Evolutionary conservation across 2,797 vertebrate species (phyloP).

Genomic region (Catharus ustulatus): DNA sequence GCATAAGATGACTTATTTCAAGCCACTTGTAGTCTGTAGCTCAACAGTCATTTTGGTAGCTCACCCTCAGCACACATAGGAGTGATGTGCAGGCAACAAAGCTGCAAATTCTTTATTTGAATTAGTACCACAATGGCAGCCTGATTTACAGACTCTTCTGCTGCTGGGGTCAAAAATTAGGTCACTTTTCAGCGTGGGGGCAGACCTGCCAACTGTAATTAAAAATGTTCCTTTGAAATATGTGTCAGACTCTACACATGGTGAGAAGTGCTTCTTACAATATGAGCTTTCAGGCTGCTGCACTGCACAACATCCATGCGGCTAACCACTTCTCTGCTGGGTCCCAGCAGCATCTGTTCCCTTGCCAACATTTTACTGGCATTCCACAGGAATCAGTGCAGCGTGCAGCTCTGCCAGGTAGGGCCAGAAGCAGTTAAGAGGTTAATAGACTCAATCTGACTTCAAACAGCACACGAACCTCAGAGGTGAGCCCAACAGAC

Average conservation of each 20-base stretch:
- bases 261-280: constrained; percentile 53
- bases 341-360: constrained; percentile 44
- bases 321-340: constrained; percentile 65
- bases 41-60: neutral
- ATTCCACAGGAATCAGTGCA: neutral
- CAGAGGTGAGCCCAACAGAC: neutral
- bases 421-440: constrained; percentile 41
- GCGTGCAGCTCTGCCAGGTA: neutral
- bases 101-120: neutral
- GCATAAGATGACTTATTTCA: neutral
- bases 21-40: accelerated
- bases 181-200: neutral
- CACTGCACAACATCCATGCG: constrained; percentile 2
- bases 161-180: constrained; percentile 50
- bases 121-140: neutral
- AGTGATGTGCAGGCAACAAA: neutral
- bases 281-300: constrained; percentile 52
- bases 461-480: neutral
- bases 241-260: constrained; percentile 58
- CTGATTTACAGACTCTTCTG: constrained; percentile 22
- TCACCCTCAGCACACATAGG: neutral
- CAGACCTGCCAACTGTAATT: constrained; percentile 48
- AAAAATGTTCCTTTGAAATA: constrained; percentile 69
- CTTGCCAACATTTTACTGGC: constrained; percentile 55
- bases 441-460: constrained; percentile 39